Evolutionary conservation across 2,888 invertebrate genomes (phyloP), one percentile per base, ranked within the genome.

Genomic region (Augiades crinisus): DNA sequence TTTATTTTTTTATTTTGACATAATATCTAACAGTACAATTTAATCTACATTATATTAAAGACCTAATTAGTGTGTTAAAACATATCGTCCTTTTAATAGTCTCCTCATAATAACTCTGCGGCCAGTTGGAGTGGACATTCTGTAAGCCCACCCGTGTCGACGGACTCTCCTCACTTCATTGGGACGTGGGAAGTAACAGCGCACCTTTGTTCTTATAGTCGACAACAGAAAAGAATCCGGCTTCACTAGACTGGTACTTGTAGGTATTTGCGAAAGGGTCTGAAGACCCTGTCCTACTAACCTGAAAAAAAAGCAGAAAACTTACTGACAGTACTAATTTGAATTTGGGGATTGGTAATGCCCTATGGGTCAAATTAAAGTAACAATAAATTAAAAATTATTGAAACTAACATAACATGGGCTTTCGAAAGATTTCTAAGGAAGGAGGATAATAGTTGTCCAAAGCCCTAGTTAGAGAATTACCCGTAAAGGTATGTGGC

Each of bases 161-260:
- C 92, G 92, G 1, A 95, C 90, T 63, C 96, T 90, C 65, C 90
- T 92, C 0, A 91, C 90, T 84, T 96, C 96, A 45, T 91, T 93
- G 0, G 96, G 94, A 36, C 94, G 90, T 0, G 95, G 95, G 65
- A 96, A 96, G 65, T 95, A 91, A 64, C 91, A 90, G 37, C 95
- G 90, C 0, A 94, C 90, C 62, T 91, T 89, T 1, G 78, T 88
- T 63, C 89, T 75, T 27, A 88, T 68, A 4, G 79, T 69, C 5
- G 76, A 70, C 10, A 88, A 44, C 10, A 74, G 72, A 57, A 73
- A 73, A 44, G 58, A 64, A 49, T 86, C 82, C 14, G 84, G 75
- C 41, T 72, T 70, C 0, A 81, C 81, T 53, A 88, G 65, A 58
- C 56, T 70, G 21, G 65, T 65, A 34, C 34, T 65, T 6, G 71